phyloP scores from a whole-genome alignment of 1,140 invertebrate species.

The Drosophila ambigua region DNA sequence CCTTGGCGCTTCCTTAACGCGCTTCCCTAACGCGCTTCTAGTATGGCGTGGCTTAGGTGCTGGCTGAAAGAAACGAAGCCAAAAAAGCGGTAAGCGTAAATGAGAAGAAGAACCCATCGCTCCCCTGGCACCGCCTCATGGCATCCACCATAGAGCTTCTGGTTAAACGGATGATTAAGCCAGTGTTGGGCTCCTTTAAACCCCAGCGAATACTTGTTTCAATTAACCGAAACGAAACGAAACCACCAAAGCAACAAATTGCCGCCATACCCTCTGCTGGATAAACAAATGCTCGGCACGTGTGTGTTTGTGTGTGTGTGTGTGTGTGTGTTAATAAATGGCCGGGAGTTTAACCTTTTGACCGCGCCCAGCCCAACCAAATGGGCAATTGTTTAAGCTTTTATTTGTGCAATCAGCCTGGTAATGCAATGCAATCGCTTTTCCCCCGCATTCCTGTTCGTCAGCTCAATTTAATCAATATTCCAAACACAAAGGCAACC shows the following conservation, averaged over 20 bases:
- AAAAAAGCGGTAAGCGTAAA: conserved; percentile 21
- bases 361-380: neutral
- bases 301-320: conserved; percentile 17
- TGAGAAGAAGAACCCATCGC: too few species aligned
- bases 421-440: conserved; percentile 72
- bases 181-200: conserved; percentile 59
- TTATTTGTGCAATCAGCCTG: conserved; percentile 67
- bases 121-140: neutral
- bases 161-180: conserved; percentile 67
- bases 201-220: conserved; percentile 45
- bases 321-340: conserved; percentile 60
- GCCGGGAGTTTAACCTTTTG: conserved; percentile 40
- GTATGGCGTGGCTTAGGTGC: conserved; percentile 43
- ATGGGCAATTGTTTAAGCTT: conserved; percentile 52
- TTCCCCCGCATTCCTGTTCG: conserved; percentile 30
- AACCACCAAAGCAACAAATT: conserved; percentile 52
- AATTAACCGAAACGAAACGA: conserved; percentile 48
- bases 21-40: too few species aligned
- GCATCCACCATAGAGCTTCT: conserved; percentile 13
- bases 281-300: conserved; percentile 60
- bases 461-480: conserved; percentile 73
- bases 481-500: conserved; percentile 65
- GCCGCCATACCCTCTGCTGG: conserved; percentile 9
- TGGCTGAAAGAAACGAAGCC: too few species aligned
- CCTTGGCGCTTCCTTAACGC: conserved; percentile 28